phyloP scores from a whole-genome alignment of 2,113 vertebrate species.

The Sorex fumeus region DNA sequence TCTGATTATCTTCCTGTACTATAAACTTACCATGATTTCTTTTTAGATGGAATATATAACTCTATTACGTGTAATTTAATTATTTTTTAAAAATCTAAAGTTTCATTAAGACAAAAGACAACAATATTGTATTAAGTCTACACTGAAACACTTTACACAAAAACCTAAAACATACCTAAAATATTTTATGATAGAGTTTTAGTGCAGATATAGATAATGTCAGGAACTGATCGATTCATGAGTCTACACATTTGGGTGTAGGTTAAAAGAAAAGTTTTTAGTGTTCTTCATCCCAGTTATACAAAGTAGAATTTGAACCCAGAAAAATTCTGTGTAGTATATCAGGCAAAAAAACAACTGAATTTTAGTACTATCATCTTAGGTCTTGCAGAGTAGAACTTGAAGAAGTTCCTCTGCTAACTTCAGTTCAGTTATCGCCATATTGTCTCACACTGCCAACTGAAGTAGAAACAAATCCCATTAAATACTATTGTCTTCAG shows the following conservation, averaged over 20 bases:
- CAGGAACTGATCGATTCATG: too few relatives aligned
- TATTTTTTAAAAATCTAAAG: too few relatives aligned
- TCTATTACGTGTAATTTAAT: too few relatives aligned
- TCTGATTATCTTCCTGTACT: not conserved
- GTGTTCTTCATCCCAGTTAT: not conserved
- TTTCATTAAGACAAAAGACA: too few relatives aligned
- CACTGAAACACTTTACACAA: too few relatives aligned
- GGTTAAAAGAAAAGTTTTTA: not conserved
- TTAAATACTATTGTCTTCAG: not conserved
- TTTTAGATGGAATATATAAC: not conserved
- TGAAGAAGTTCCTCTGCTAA: not conserved
- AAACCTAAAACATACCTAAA: too few relatives aligned
- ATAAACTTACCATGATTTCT: not conserved
- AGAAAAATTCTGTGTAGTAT: not conserved
- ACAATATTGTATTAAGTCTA: too few relatives aligned
- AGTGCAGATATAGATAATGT: too few relatives aligned
- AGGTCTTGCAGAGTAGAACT: fast-evolving
- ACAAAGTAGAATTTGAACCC: not conserved
- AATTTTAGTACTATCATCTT: not conserved
- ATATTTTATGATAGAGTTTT: too few relatives aligned
- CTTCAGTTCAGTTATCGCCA: not conserved
- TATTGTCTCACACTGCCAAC: not conserved
- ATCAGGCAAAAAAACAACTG: not conserved
- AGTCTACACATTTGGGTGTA: too few relatives aligned
- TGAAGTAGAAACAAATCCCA: conserved; percentile 15